Conservation (phyloP, 2,797 vertebrate species). For the Sebastes flavidus region DNA sequence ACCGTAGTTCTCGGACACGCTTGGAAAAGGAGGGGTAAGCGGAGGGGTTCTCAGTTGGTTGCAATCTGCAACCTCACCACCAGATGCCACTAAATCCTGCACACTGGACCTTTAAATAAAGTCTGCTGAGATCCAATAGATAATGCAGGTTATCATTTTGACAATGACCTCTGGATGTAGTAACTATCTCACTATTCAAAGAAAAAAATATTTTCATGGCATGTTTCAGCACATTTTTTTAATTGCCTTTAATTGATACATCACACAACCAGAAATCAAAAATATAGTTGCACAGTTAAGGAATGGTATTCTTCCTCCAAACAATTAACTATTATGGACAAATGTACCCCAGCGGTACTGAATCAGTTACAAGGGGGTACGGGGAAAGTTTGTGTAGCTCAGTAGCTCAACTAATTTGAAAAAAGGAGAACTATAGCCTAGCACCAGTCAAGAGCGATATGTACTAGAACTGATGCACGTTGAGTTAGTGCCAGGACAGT, state of each 20-base stretch:
- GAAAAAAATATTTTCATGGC: no score
- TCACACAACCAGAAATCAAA: not conserved
- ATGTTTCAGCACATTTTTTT: not conserved
- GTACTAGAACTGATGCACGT: not conserved
- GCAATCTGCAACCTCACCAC: no score
- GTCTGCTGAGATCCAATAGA: not conserved
- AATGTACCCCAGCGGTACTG: not conserved
- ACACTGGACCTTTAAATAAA: not conserved
- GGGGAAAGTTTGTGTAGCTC: not conserved
- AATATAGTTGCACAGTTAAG: not conserved
- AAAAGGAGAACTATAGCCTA: not conserved
- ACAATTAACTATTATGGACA: not conserved
- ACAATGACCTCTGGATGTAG: not conserved
- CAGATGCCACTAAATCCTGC: no score
- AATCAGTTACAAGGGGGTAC: not conserved
- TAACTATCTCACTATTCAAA: not conserved
- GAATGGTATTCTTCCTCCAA: not conserved
- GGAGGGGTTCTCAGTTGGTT: no score
- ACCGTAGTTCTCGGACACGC: no score
- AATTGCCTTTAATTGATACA: not conserved
- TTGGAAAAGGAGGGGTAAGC: no score
- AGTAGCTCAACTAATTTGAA: not conserved
- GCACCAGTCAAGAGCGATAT: not conserved
- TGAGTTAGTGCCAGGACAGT: not conserved
- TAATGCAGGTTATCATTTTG: not conserved